These are phyloP conservation scores for Monomorium pharaonis DNA, from an alignment of 1,140 invertebrate species.

Conservation along the genomic window DNA sequence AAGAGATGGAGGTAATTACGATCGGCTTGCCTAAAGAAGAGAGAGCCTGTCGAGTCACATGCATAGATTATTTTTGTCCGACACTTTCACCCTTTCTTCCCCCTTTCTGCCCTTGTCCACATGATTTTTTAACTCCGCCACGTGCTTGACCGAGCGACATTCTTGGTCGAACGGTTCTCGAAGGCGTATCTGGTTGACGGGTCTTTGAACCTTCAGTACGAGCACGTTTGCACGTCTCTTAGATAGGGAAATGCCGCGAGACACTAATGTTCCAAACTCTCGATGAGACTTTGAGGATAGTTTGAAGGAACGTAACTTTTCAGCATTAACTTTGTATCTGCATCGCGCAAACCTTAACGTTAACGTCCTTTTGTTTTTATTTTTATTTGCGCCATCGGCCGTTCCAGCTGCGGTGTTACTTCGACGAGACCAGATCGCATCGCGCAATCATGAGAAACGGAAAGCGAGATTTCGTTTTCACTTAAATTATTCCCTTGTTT, in stretches of 20 bases:
- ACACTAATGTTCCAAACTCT: conserved; percentile 52
- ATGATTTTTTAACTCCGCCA: conserved; percentile 59
- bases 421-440: conserved; percentile 10
- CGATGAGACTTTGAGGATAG: conserved; percentile 46
- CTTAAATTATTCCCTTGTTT: not conserved
- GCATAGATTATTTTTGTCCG: conserved; percentile 59
- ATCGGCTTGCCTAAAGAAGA: conserved; percentile 62
- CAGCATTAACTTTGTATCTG: conserved; percentile 32
- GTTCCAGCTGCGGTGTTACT: not conserved
- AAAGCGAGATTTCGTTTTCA: not conserved
- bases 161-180: conserved; percentile 38
- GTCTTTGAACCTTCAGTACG: conserved; percentile 57
- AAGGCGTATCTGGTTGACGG: conserved; percentile 31
- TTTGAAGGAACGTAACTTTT: conserved; percentile 45
- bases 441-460: not conserved
- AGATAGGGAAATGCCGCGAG: conserved; percentile 55
- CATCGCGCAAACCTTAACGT: conserved; percentile 14
- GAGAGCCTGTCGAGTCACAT: conserved; percentile 61
- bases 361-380: conserved; percentile 13
- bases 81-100: not conserved
- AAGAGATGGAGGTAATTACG: conserved; percentile 96
- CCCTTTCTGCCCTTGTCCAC: conserved; percentile 1
- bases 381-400: not conserved
- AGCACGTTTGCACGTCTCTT: conserved; percentile 57
- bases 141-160: conserved; percentile 55